Conservation (phyloP, 2,797 vertebrate species). For the Megalops cyprinoides region DNA sequence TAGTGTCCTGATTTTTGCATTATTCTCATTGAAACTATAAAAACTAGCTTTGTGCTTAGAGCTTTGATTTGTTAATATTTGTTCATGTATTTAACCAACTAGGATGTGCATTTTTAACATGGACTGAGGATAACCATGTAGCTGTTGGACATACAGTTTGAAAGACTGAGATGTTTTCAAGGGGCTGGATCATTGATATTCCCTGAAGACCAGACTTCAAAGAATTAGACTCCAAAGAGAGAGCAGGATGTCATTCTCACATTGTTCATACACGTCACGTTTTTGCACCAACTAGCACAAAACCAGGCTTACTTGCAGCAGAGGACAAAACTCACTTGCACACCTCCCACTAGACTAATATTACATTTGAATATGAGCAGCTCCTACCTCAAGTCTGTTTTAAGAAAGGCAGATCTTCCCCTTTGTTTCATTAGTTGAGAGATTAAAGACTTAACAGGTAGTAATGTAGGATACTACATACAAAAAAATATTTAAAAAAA, state of each 20-base stretch:
- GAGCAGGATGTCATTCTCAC: background rate
- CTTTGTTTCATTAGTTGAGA: background rate
- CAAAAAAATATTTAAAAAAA: too few relatives aligned
- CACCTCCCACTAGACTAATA: background rate
- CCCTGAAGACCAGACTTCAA: too few relatives aligned
- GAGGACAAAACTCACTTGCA: background rate
- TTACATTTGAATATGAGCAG: background rate
- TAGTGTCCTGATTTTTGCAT: background rate
- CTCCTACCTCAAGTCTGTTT: background rate
- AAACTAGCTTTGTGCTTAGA: background rate
- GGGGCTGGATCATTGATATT: too few relatives aligned
- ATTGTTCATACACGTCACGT: too few relatives aligned
- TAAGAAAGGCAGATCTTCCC: background rate
- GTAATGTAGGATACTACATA: too few relatives aligned
- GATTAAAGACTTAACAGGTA: too few relatives aligned
- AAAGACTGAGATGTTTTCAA: too few relatives aligned
- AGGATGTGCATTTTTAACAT: too few relatives aligned
- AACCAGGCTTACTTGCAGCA: background rate
- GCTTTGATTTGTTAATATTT: background rate
- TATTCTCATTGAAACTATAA: background rate
- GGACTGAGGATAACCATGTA: too few relatives aligned
- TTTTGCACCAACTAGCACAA: background rate
- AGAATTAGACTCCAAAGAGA: too few relatives aligned
- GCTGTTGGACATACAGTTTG: too few relatives aligned
- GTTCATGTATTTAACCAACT: too few relatives aligned